Base-by-base conservation (phyloP, 1,140 invertebrate genomes). In the Cyphomyrmex costatus region DNA sequence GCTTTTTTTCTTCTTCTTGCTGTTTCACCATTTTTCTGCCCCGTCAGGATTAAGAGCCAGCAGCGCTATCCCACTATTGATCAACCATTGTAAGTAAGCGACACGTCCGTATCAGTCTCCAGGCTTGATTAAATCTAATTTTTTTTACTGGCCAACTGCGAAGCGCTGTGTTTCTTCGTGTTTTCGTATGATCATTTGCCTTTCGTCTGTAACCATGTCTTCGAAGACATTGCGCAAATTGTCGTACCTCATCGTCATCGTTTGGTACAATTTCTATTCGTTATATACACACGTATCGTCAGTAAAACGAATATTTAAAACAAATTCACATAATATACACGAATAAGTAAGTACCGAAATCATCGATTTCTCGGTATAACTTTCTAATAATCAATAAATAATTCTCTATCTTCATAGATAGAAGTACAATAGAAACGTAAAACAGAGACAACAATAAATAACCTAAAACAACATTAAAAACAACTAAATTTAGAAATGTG, bases 121-220 rank as follows among this genome's bases (percentile, higher is more conserved):
- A 92, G 88, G 89, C 91, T 93, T 90, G 92, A 93, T 91, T 93
- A 94, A 92, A 90, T 89, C 87, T 89, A 91, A 91, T 66, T 87
- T 85, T 76, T 92, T 92, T 94, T 94, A 95, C 93, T 95, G 94
- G 94, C 94, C 94, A 95, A 94, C 92, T 91, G 88, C 88, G 87
- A 92, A 91, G 88, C 65, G 87, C 86, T 89, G 73, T 88, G 82
- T 84, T 85, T 74, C 21, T 70, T 89, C 84, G 63, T 80, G 60
- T 85, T 87, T 70, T 86, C 76, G 51, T 30, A 36, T 60, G 16
- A 42, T 49, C 24, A 42, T 76, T 74, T 46, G 16, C 46, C 27
- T 58, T 68, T 27, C 27, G n/a, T 66, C 16, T 30, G n/a, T 46
- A 53, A 73, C 68, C 86, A 51, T 21, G 73, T 76, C 68, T 53